Base-by-base conservation (phyloP, 2,113 vertebrate species). In the Coregonus clupeaformis region DNA sequence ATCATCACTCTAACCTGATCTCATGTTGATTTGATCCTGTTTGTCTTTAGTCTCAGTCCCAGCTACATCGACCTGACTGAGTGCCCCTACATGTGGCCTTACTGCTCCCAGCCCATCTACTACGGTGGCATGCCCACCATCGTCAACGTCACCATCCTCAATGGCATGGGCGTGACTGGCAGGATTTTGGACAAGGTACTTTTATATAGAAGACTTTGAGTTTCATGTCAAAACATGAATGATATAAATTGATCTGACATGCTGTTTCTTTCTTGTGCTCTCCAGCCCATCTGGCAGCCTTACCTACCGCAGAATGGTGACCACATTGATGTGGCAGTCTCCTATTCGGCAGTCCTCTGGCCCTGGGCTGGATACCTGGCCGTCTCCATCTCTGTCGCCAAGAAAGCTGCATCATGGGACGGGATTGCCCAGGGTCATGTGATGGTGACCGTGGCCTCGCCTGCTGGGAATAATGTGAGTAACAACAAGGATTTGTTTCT, bases 51-150 rank as follows among this genome's bases (percentile, higher is more conserved):
- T 84, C 89, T 99, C 72, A 98, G 97, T 86, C 98, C 97, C 45
- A 98, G 97, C 92, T 99, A 99, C 88, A 94, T 99, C 32, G 98
- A 99, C 84, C 90, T 99, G 78, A 99, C 97, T 0, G 98, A 99
- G 89, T 97, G 96, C 85, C 97, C 98, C 0, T 99, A 99, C 91
- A 99, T 99, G 98, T 99, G 98, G 98, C 97, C 98, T 5, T 99
- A 99, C 90, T 99, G 98, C 89, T 99, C 98, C 63, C 97, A 99
- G 90, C 97, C 97, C 74, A 97, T 99, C 87, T 99, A 99, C 91
- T 99, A 98, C 0, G 98, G 97, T 78, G 97, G 97, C 52, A 99
- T 99, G 97, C 97, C 98, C 66, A 97, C 97, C 7, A 95, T 99
- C 27, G 94, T 99, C 77, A 99, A 99, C 63, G 94, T 99, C 74